Percentiles rank a stretch among this genome's conserved stretches.
These are phyloP conservation scores for Drosophila insularis DNA, from an alignment of 1,140 invertebrate species.

Conservation along the genomic window DNA sequence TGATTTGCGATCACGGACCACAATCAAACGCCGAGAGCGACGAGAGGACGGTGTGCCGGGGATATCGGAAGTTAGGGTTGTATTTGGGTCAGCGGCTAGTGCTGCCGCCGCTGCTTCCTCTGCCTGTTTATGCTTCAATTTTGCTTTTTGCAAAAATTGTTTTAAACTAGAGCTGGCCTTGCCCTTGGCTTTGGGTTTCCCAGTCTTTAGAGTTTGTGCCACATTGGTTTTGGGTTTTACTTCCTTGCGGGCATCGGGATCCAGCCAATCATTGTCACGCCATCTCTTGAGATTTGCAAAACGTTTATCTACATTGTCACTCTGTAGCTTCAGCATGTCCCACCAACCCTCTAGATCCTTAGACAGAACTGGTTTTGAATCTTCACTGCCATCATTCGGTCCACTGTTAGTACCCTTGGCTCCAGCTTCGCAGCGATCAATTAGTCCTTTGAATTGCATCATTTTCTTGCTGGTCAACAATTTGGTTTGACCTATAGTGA, in stretches of 20 bases:
- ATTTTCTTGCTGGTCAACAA: slow-evolving; percentile 88
- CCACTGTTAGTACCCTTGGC: slow-evolving; percentile 38
- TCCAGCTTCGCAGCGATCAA: slow-evolving; percentile 85
- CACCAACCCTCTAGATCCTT: slow-evolving; percentile 90
- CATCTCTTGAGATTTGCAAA: slow-evolving; percentile 84
- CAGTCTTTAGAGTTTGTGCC: slow-evolving; percentile 35
- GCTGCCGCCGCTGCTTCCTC: neutral
- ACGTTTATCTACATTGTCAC: slow-evolving; percentile 84
- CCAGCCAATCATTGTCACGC: slow-evolving; percentile 84
- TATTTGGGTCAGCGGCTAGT: neutral
- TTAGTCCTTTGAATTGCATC: slow-evolving; percentile 86
- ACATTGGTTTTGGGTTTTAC: slow-evolving; percentile 34
- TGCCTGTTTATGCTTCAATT: slow-evolving; percentile 42
- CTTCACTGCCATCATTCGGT: slow-evolving; percentile 82
- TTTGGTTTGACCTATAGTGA: slow-evolving; percentile 87
- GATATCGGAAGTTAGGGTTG: neutral
- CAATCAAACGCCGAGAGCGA: slow-evolving; percentile 26
- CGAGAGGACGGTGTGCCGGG: slow-evolving; percentile 7
- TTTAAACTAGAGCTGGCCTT: slow-evolving; percentile 58
- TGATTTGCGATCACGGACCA: slow-evolving; percentile 60
- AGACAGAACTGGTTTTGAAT: slow-evolving; percentile 84
- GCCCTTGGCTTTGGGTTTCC: slow-evolving; percentile 36
- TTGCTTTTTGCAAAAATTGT: slow-evolving; percentile 62
- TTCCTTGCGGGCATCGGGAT: slow-evolving; percentile 69
- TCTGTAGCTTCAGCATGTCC: slow-evolving; percentile 88